Base-by-base conservation (phyloP, 2,888 invertebrate genomes). In the Acanthosoma haemorrhoidale region DNA sequence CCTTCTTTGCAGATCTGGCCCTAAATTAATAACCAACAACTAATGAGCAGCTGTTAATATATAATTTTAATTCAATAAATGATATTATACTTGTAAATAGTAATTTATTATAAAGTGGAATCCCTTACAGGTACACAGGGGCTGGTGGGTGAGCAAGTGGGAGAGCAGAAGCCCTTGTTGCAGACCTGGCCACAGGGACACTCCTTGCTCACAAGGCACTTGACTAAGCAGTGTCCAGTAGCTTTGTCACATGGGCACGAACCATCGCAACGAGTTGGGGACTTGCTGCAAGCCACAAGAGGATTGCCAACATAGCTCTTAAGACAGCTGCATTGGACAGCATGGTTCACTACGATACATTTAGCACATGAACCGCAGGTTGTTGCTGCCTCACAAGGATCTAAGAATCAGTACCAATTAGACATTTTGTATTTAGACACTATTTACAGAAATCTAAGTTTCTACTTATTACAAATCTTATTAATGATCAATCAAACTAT, bases 161-260 rank as follows among this genome's bases (percentile, higher is more conserved):
- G 63, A 9, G 71, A 41, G 51, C 73, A 73, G 29, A 61, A 60
- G 4, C 71, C 68, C 29, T 84, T 81, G 1, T 84, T 82, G 78
- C 94, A 94, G 73, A 85, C 83, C 80, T 94, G 92, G 36, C 93
- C 93, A 76, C 94, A 94, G 11, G 87, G 82, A 77, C 95, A 95
- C 59, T 92, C 88, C 3, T 83, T 82, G 70, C 86, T 83, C 6
- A 81, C 79, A 59, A 83, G 80, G 77, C 95, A 95, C 32, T 85
- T 82, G 68, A 85, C 84, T 1, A 87, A 85, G 76, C 94, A 94
- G 77, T 90, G 92, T 31, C 91, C 92, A 69, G 87, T 74, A 16
- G 71, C 85, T 75, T 89, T 88, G 77, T 92, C 92, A 76, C 92
- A 92, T 71, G 90, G 86, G 76, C 94, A 93, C 64, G 83, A 84